Conservation (phyloP, 2,888 invertebrate species). For the Sericinus montela region DNA sequence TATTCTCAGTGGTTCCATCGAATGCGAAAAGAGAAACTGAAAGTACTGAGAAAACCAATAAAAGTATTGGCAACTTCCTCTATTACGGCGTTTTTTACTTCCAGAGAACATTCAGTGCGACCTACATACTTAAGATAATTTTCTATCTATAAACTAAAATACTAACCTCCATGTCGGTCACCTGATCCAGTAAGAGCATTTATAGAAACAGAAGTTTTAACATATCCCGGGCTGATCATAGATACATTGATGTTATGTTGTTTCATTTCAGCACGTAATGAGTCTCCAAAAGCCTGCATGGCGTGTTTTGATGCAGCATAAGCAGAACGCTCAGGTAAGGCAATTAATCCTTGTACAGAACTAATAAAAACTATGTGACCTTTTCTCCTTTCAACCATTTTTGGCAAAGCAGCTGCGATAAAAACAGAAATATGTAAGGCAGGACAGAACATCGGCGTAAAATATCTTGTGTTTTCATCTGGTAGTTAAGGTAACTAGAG, state of each 20-base stretch:
- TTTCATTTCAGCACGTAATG: slow-evolving; percentile 91
- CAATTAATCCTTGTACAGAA: slow-evolving; percentile 95
- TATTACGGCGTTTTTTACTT: too few species aligned
- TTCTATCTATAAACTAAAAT: too few species aligned
- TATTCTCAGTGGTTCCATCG: too few species aligned
- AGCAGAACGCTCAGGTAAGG: slow-evolving; percentile 92
- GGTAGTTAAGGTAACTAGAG: too few species aligned
- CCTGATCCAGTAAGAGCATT: slow-evolving; percentile 94
- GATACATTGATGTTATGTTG: slow-evolving; percentile 88
- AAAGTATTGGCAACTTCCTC: too few species aligned
- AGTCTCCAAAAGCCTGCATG: slow-evolving; percentile 95
- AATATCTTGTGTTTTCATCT: too few species aligned
- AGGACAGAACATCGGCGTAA: too few species aligned
- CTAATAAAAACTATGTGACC: slow-evolving; percentile 94
- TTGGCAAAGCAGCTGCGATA: slow-evolving; percentile 87
- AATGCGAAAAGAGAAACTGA: too few species aligned
- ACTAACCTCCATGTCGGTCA: slow-evolving; percentile 84
- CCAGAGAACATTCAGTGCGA: too few species aligned
- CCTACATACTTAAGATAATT: too few species aligned
- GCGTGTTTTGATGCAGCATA: slow-evolving; percentile 98
- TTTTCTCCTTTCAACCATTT: slow-evolving; percentile 86
- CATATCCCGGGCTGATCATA: slow-evolving; percentile 94
- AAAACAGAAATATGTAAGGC: slow-evolving; percentile 8
- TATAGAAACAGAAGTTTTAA: slow-evolving; percentile 93
- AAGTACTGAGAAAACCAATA: too few species aligned